These are phyloP conservation scores for Drosophila tsacasi DNA, from an alignment of 1,140 invertebrate species.

Conservation along the genomic window DNA sequence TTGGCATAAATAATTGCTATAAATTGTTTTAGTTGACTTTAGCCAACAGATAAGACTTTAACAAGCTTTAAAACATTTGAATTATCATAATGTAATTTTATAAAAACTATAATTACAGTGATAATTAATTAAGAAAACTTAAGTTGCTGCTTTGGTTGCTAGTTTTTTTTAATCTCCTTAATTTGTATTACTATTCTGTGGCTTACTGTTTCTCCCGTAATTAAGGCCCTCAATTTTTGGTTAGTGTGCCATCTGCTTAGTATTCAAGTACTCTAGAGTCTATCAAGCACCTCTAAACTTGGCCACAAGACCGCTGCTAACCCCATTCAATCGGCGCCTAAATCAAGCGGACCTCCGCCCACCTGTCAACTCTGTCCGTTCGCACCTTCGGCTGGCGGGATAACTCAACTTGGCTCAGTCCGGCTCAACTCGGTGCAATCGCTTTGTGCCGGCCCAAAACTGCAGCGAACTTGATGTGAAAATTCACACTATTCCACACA, in stretches of 20 bases:
- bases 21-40: neutral
- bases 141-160: neutral
- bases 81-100: too few species aligned
- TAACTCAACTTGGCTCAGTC: slow-evolving; percentile 30
- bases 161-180: neutral
- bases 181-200: neutral
- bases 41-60: neutral
- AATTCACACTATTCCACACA: slow-evolving; percentile 66
- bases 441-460: slow-evolving; percentile 20
- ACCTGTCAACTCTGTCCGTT: slow-evolving; percentile 30
- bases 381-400: slow-evolving; percentile 32
- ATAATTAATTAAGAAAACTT: too few species aligned
- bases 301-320: slow-evolving; percentile 19
- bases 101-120: too few species aligned
- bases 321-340: slow-evolving; percentile 38
- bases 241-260: slow-evolving; percentile 1
- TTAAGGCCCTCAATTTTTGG: slow-evolving; percentile 4
- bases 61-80: too few species aligned
- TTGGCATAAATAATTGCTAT: neutral
- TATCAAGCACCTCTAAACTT: slow-evolving; percentile 9
- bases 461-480: slow-evolving; percentile 60
- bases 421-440: slow-evolving; percentile 23
- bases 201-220: neutral
- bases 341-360: slow-evolving; percentile 24
- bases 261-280: neutral